Conservation (phyloP, 2,797 vertebrate genomes). For the Vultur gryphus region DNA sequence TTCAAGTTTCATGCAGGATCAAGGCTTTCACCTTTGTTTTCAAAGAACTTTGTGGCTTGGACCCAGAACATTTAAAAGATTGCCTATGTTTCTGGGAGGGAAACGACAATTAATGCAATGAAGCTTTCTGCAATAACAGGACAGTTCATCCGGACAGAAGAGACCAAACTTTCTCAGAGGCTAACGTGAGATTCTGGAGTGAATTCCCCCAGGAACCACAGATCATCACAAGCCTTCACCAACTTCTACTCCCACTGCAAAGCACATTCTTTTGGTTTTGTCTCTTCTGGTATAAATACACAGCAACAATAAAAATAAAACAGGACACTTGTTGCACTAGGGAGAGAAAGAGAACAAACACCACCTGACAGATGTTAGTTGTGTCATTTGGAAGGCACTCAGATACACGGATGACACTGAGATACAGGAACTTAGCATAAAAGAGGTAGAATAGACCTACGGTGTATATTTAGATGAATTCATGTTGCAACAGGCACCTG, state of each 20-base stretch:
- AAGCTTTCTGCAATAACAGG: neutral
- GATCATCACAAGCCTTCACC: neutral
- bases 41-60: conserved; percentile 1
- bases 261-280: conserved; percentile 3
- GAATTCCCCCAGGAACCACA: neutral
- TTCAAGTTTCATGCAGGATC: neutral
- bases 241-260: neutral
- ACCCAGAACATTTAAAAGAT: neutral
- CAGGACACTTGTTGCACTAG: neutral
- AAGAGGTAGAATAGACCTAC: neutral
- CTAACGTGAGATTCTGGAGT: neutral
- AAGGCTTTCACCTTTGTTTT: neutral
- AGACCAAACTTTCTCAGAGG: neutral
- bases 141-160: neutral
- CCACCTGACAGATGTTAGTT: conserved; percentile 42
- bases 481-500: neutral
- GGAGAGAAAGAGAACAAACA: conserved; percentile 9
- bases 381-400: neutral
- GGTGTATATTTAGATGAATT: neutral
- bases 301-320: neutral
- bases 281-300: conserved; percentile 1
- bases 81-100: neutral
- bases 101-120: neutral
- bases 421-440: neutral
- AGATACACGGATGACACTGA: neutral